Percentiles rank a stretch among this genome's conserved stretches.
Evolutionary conservation across 2,113 vertebrate genomes (phyloP).

Genomic region (Gila orcuttii): DNA sequence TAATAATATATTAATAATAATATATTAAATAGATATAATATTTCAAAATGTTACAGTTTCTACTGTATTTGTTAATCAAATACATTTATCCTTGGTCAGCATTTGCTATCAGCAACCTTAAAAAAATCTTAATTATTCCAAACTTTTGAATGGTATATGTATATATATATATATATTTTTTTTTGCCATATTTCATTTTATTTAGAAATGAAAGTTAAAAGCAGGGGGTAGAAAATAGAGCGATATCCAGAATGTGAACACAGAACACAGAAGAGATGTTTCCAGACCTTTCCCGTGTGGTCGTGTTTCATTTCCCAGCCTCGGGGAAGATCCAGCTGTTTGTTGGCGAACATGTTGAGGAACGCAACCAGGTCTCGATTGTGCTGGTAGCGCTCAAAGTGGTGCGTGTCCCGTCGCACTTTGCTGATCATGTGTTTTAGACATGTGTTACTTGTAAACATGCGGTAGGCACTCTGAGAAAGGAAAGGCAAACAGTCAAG

Average conservation of each 20-base stretch:
- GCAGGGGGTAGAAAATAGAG: not conserved
- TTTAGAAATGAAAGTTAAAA: not conserved
- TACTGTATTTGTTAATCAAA: not conserved
- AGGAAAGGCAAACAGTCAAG: not conserved
- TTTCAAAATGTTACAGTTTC: not conserved
- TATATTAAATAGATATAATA: not conserved
- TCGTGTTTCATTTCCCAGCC: constrained; percentile 98
- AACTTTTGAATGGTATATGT: not conserved
- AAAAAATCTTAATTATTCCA: not conserved
- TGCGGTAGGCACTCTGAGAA: constrained; percentile 92
- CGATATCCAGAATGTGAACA: too few species aligned
- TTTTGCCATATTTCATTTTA: not conserved
- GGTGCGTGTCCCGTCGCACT: constrained; percentile 92
- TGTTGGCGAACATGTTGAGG: constrained; percentile 95
- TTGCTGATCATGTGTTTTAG: constrained; percentile 99
- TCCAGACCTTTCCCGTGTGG: constrained; percentile 89
- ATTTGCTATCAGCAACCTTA: not conserved
- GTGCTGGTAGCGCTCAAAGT: constrained; percentile 96
- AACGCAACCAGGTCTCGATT: constrained; percentile 93
- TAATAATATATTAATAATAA: too few species aligned
- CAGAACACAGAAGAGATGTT: not conserved
- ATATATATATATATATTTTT: too few species aligned
- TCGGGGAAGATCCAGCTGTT: constrained; percentile 90
- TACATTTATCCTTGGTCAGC: not conserved
- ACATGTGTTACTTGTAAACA: constrained; percentile 98